phyloP scores from a whole-genome alignment of 2,888 invertebrate genomes.

The Epistrophe eligans region DNA sequence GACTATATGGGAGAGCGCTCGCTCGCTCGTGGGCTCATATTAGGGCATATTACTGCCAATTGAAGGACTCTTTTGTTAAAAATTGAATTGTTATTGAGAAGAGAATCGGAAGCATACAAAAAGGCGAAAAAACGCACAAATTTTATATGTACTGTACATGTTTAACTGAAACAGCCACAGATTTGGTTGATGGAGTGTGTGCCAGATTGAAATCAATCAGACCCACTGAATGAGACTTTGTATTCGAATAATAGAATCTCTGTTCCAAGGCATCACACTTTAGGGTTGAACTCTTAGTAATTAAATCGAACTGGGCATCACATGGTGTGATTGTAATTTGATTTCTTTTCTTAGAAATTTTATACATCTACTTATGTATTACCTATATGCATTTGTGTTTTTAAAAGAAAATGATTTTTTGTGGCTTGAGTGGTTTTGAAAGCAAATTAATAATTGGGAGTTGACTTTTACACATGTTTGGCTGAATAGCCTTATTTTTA shows the following conservation, averaged over 20 bases:
- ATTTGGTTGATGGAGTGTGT: conserved; percentile 41
- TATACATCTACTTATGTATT: neutral
- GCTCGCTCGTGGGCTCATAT: conserved; percentile 45
- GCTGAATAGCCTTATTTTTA: too few relatives aligned
- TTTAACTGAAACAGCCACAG: conserved; percentile 68
- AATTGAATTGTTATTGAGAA: conserved; percentile 38
- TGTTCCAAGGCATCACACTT: conserved; percentile 12
- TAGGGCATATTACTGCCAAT: conserved; percentile 74
- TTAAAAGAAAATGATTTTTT: neutral
- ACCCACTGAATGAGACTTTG: conserved; percentile 55
- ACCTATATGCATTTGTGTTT: neutral
- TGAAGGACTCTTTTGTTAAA: conserved; percentile 64
- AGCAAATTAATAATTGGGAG: too few relatives aligned
- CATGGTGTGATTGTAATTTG: conserved; percentile 64
- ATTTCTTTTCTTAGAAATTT: conserved; percentile 31
- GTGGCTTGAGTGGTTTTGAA: conserved; percentile 16
- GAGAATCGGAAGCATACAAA: conserved; percentile 29
- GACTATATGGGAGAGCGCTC: neutral
- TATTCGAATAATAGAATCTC: conserved; percentile 53
- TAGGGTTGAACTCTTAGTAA: conserved; percentile 58
- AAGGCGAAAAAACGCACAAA: conserved; percentile 63
- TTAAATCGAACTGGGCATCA: conserved; percentile 61
- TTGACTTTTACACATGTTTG: too few relatives aligned
- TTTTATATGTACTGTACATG: too few relatives aligned
- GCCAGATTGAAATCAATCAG: conserved; percentile 69